Base-by-base conservation (phyloP, 2,113 vertebrate species). In the Hucho hucho region DNA sequence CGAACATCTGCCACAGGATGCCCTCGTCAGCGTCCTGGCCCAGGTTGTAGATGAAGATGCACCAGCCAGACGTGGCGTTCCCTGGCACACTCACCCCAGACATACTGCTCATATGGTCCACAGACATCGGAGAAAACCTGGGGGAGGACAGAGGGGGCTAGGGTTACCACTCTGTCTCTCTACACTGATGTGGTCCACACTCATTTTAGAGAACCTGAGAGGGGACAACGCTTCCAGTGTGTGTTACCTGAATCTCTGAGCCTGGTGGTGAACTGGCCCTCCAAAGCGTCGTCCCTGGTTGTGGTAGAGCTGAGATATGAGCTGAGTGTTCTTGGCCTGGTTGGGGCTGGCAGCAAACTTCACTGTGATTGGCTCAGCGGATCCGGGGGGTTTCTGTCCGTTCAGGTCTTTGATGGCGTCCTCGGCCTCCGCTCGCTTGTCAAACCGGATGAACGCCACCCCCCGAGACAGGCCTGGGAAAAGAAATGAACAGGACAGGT, bases 1-100 rank as follows among this genome's bases (percentile, higher is more conserved):
- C 97, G 77, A 98, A 99, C 97, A 99, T 99, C 94, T 99, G 97
- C 97, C 97, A 99, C 74, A 99, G 96, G 90, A 99, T 97, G 90
- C 96, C 97, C 92, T 99, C 97, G 83, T 98, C 97, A 9, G 97
- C 96, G 53, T 98, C 97, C 90, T 98, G 97, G 86, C 96, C 96
- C 74, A 99, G 95, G 93, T 99, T 99, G 94, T 99, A 99, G 93
- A 98, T 95, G 93, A 99, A 99, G 94, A 99, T 98, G 92, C 97
- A 99, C 97, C 97, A 99, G 89, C 97, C 97, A 13, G 96, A 96
- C 75, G 95, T 94, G 76, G 95, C 91, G 91, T 92, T 97, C 76
- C 96, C 95, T 4, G 95, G 93, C 81, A 97, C 94, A 75, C 94
- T 95, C 87, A 96, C 95, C 49, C 96, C 93, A 75, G 97, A 96